These are phyloP conservation scores for Kryptolebias ocellatus DNA, from an alignment of 2,797 vertebrate species.

Conservation along the genomic window DNA sequence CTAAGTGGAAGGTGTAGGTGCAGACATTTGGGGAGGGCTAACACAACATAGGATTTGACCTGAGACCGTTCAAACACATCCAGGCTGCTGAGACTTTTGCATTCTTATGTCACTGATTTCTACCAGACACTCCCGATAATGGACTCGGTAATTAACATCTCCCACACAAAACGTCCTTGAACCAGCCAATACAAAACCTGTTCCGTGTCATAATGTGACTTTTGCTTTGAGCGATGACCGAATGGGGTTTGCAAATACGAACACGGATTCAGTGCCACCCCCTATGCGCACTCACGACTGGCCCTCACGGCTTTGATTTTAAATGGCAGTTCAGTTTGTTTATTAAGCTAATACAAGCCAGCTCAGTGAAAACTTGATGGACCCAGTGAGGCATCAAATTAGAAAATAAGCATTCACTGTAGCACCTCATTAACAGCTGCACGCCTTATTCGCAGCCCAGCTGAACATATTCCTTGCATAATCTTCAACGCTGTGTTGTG, in stretches of 20 bases:
- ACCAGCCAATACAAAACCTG: neutral
- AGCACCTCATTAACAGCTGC: constrained; percentile 34
- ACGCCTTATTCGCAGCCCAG: constrained; percentile 6
- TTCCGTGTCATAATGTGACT: constrained; percentile 8
- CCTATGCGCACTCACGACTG: neutral
- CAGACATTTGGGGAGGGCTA: no score
- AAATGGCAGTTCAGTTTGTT: constrained; percentile 38
- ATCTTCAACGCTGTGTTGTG: neutral
- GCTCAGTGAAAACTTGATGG: constrained; percentile 38
- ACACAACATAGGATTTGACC: no score
- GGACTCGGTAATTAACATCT: constrained; percentile 1
- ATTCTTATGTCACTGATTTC: constrained; percentile 3
- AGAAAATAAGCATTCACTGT: constrained; percentile 56
- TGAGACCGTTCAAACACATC: neutral
- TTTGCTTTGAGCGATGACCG: neutral
- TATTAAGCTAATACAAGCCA: constrained; percentile 27
- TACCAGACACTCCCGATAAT: neutral
- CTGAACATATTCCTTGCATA: constrained; percentile 6
- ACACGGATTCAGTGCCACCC: neutral
- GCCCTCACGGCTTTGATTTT: constrained; percentile 10
- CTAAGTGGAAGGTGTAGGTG: no score
- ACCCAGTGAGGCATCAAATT: constrained; percentile 59
- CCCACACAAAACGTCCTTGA: constrained; percentile 9
- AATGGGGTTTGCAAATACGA: neutral
- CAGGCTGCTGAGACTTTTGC: neutral